These are phyloP conservation scores for Pogonognathellus flavescens DNA, from an alignment of 1,140 invertebrate genomes.

Conservation along the genomic window DNA sequence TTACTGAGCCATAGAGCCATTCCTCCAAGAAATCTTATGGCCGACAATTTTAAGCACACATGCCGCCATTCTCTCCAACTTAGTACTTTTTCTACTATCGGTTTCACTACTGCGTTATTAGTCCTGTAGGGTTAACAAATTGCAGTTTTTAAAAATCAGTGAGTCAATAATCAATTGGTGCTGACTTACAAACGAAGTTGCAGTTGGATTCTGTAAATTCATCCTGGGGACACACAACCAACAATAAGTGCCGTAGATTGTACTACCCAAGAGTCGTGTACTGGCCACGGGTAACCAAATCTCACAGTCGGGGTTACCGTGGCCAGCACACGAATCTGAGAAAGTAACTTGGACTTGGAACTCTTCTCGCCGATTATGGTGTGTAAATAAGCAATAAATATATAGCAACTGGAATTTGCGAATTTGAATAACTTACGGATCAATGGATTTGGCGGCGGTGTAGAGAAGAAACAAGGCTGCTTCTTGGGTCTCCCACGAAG, in stretches of 20 bases:
- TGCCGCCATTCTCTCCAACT: conserved; percentile 87
- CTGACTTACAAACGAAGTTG: too few relatives aligned
- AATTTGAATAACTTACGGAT: conserved; percentile 83
- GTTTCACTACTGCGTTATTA: conserved; percentile 91
- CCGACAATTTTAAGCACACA: conserved; percentile 89
- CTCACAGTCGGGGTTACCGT: conserved; percentile 31
- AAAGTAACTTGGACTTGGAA: too few relatives aligned
- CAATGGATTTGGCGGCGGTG: conserved; percentile 93
- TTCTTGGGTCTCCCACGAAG: conserved; percentile 90
- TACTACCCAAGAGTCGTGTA: neutral
- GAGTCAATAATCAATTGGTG: too few relatives aligned
- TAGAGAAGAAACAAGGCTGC: conserved; percentile 97
- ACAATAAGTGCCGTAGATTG: neutral
- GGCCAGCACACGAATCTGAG: conserved; percentile 12
- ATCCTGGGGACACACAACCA: too few relatives aligned
- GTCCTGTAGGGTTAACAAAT: conserved; percentile 76
- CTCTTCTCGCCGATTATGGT: neutral
- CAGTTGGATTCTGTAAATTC: too few relatives aligned
- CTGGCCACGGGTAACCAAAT: conserved; percentile 39
- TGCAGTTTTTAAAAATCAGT: too few relatives aligned
- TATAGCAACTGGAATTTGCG: neutral
- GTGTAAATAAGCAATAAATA: neutral
- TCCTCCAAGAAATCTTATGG: conserved; percentile 90
- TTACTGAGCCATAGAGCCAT: conserved; percentile 95
- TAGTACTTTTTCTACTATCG: conserved; percentile 92